Evolutionary conservation across 2,113 vertebrate species (phyloP).

Genomic region (Stigmatopora nigra): DNA sequence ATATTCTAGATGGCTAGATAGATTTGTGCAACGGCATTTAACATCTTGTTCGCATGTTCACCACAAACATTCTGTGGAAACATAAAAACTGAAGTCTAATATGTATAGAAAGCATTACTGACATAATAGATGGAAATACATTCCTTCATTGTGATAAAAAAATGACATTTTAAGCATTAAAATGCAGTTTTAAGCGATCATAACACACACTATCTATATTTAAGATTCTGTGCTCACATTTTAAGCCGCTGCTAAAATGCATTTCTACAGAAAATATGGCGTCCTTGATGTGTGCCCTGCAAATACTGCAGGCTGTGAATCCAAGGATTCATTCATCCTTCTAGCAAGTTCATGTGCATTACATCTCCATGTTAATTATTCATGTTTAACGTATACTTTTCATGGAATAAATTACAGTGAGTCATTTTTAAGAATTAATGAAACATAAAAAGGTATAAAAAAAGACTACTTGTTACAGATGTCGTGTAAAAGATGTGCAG

Average conservation of each 20-base stretch:
- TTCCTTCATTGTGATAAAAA: constrained; percentile 5
- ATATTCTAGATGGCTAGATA: no score
- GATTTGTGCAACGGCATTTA: no score
- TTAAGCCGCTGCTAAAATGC: constrained; percentile 29
- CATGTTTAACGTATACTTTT: constrained; percentile 5
- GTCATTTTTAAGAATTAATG: constrained; percentile 17
- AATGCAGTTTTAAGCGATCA: constrained; percentile 4
- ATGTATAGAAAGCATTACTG: no score
- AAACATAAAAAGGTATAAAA: neutral
- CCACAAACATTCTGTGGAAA: neutral
- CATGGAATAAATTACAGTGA: constrained; percentile 15
- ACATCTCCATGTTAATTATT: constrained; percentile 1
- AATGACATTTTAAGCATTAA: constrained; percentile 5
- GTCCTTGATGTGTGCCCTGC: constrained; percentile 27
- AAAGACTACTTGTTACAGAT: constrained; percentile 11
- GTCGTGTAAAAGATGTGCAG: constrained; percentile 23
- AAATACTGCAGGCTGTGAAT: constrained; percentile 42
- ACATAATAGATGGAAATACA: neutral
- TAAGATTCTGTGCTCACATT: constrained; percentile 9
- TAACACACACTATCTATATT: constrained; percentile 18
- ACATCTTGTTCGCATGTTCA: neutral
- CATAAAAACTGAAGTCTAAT: neutral
- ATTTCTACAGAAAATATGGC: constrained; percentile 20
- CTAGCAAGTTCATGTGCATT: constrained; percentile 14
- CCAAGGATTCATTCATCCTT: constrained; percentile 29